Evolutionary conservation across 2,797 vertebrate genomes (phyloP).

Genomic region (Cirrhinus molitorella): DNA sequence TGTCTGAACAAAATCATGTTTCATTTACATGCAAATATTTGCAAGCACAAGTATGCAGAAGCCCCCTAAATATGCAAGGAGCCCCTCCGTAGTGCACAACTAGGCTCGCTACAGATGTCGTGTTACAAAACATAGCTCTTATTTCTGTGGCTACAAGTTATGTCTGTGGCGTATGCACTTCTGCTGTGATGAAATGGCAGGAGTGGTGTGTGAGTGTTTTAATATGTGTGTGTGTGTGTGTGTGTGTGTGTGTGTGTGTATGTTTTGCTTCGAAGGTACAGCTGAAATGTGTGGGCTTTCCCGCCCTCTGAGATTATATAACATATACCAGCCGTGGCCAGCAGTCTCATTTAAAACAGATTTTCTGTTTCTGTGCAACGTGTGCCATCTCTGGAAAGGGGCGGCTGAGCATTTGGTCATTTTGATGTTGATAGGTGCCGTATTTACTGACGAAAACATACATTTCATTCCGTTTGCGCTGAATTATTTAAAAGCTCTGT

Average conservation of each 20-base stretch:
- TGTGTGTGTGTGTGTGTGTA: conserved; percentile 40
- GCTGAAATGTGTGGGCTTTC: conserved; percentile 79
- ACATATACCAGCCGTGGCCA: conserved; percentile 79
- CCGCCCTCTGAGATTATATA: conserved; percentile 84
- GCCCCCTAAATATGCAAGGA: conserved; percentile 46
- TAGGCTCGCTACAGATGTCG: conserved; percentile 10
- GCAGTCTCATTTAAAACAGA: conserved; percentile 80
- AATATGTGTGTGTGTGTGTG: conserved; percentile 21
- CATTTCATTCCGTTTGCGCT: conserved; percentile 13
- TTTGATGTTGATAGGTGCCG: conserved; percentile 16
- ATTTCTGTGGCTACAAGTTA: conserved; percentile 27
- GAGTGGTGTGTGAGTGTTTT: conserved; percentile 67
- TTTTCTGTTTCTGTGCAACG: conserved; percentile 67
- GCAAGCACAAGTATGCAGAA: conserved; percentile 32
- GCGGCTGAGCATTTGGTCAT: conserved; percentile 54
- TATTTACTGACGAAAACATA: conserved; percentile 16
- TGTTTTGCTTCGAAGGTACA: conserved; percentile 68
- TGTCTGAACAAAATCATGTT: conserved; percentile 50
- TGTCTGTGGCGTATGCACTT: conserved; percentile 49
- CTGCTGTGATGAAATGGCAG: conserved; percentile 72
- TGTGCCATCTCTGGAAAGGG: conserved; percentile 67
- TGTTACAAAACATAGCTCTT: conserved; percentile 48
- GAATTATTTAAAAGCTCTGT: conserved; percentile 23
- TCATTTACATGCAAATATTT: conserved; percentile 33
- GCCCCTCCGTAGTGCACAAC: conserved; percentile 9